Evolutionary conservation across 1,140 invertebrate genomes (phyloP).

Genomic region (Conopomorpha cramerella): DNA sequence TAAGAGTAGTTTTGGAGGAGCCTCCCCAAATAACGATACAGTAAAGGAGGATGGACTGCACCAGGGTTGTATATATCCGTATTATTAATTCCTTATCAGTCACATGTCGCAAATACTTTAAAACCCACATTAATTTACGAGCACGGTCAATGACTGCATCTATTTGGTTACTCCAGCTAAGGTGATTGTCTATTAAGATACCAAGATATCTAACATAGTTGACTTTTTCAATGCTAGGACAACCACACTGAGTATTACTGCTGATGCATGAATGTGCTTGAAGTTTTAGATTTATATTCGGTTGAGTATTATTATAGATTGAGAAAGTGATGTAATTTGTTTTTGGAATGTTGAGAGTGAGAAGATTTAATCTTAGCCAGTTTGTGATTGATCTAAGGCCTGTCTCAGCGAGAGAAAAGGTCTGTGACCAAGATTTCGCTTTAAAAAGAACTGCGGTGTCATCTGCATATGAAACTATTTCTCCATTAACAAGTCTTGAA

Average conservation of each 20-base stretch:
- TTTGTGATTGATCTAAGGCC: not conserved
- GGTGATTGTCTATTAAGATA: slow-evolving; percentile 1
- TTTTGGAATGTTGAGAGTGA: not conserved
- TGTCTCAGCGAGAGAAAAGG: not conserved
- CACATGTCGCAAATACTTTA: not conserved
- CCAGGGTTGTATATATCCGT: slow-evolving; percentile 1
- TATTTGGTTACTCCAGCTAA: slow-evolving; percentile 2
- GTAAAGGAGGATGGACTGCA: slow-evolving; percentile 1
- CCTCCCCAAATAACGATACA: slow-evolving; percentile 4
- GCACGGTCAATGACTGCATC: not conserved
- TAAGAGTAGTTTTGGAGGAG: slow-evolving; percentile 2
- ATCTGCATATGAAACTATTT: not conserved
- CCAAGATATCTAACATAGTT: slow-evolving; percentile 3
- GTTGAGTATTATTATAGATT: not conserved
- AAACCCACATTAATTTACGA: slow-evolving; percentile 3
- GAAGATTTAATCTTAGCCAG: not conserved
- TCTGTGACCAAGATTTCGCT: not conserved
- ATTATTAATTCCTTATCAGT: not conserved
- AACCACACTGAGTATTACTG: not conserved
- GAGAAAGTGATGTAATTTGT: not conserved
- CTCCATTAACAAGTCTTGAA: not conserved
- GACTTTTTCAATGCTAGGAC: not conserved
- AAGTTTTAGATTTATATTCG: not conserved
- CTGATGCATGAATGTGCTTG: not conserved
- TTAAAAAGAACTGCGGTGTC: not conserved